Evolutionary conservation across 2,888 invertebrate genomes (phyloP), one percentile per base, ranked within the genome.

Genomic region (Agrochola macilenta): DNA sequence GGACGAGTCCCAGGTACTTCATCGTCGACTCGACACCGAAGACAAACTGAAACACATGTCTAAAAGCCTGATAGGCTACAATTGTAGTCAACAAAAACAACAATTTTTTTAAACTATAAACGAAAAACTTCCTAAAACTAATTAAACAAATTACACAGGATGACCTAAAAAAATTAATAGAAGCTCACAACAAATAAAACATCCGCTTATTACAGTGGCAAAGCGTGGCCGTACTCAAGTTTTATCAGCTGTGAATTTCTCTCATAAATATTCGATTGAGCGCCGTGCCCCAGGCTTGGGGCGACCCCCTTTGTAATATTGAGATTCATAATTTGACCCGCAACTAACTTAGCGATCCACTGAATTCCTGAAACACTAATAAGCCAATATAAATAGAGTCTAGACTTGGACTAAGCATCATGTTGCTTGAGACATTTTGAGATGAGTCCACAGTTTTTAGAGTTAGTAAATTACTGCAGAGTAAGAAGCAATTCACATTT

Each of bases 231-330:
- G 82, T 87, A 88, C 89, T 89, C 81, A 89, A 92, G 93, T 95
- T 95, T 94, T 94, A 95, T 95, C 95, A 95, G 95, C 95, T 95
- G 95, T 92, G 92, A 95, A 94, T 93, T 94, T 94, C 94, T 90
- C 95, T 95, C 94, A 95, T 96, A 95, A 95, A 96, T 96, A 95
- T 95, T 95, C 94, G 94, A 95, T 95, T 93, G 94, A 90, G 90
- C 83, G 86, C 86, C 85, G 84, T 84, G 88, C 85, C 87, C 69
- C 81, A 89, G 90, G 91, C 90, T 88, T 81, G 83, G 89, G 89
- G 87, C 89, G 90, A 82, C 88, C 89, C 92, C 90, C 91, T 93
- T 93, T 91, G 92, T 92, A 92, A 93, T 92, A 94, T 94, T 94
- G 92, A 93, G 93, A 94, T 95, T 95, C 95, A 95, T 95, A 95